Evolutionary conservation across 1,140 invertebrate genomes (phyloP), one percentile per base, ranked within the genome.

Genomic region (Drosophila tani): DNA sequence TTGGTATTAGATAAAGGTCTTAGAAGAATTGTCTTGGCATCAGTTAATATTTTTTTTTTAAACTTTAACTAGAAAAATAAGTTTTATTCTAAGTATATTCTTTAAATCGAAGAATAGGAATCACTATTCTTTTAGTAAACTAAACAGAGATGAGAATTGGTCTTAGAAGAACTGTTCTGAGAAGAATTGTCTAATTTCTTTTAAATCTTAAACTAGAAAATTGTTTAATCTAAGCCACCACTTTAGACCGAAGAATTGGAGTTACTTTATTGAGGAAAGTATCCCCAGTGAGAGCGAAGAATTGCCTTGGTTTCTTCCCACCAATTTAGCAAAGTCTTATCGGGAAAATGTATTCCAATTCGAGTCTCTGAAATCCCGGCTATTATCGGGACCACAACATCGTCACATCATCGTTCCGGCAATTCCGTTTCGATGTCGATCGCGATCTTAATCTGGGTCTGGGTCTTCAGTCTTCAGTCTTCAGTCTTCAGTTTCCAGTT

Each of bases 381-480:
- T 21, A 58, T 29, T 58, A 58, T 58, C 56, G 40, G n/a, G 40
- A 29, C 27, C 24, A 43, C 56, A 41, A n/a, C 27, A 41, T 43
- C 15, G 50, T 27, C 47, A 32, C 49, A 70, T 38, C 11, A 55
- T 38, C 17, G 32, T 55, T 55, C 67, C 49, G 63, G 64, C 47
- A 38, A 68, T 40, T 68, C 65, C 64, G 40, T 11, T 32, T 63
- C 29, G 63, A 70, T 65, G 40, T 46, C 57, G 64, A 64, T 70
- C 38, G 63, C 49, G 63, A 70, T 55, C 64, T 68, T 29, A 47
- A 68, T 68, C 47, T 69, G 29, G 63, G 63, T 67, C 47, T 69
- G 38, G 57, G 45, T 49, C 49, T 57, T 29, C 27, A 5, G 17
- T 35, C 15, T 50, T 12, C 32, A 2, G 35, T 40, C 19, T 40